Base-by-base conservation (phyloP, 2,888 invertebrate species). In the Netelia inedita region DNA sequence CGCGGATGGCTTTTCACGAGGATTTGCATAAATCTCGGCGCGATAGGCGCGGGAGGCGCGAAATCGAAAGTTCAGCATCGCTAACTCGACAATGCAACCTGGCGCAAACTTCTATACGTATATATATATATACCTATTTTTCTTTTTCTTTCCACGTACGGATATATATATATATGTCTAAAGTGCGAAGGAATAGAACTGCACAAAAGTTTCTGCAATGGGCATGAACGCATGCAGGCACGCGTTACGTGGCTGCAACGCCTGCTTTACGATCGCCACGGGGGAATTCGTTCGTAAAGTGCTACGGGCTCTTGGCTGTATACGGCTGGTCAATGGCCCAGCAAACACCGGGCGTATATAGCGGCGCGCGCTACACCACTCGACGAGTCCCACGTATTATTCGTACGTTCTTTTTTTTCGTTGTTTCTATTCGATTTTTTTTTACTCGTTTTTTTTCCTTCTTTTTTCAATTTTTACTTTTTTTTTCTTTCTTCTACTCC, bases 21-120 rank as follows among this genome's bases (percentile, higher is more conserved):
- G 89, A 91, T 92, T 92, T 91, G 89, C 92, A 92, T 92, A 92
- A 92, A 91, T 92, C 91, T 91, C 87, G 88, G 81, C 35, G 81
- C 35, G 88, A 88, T 90, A 89, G 87, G 87, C 87, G 89, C 88
- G 85, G 89, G 88, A 89, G 88, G 89, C 87, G 88, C 89, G 90
- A 92, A 92, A 92, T 91, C 91, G 91, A 92, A 92, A 92, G 91
- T 91, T 90, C 89, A 89, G 87, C 88, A 82, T 87, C 85, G 86
- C 83, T 85, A 79, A 73, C 79, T 84, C 69, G 75, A 61, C 57
- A 75, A 69, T 50, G 14, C 43, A 73, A n/a, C 50, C 23, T 65
- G 14, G 19, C 53, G 23, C n/a, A 23, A 21, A 41, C 71, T 57
- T 74, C 8, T 63, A 57, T 19, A 53, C 50, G 19, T 28, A 76